phyloP scores from a whole-genome alignment of 2,797 vertebrate species.

The Myotis vivesi region DNA sequence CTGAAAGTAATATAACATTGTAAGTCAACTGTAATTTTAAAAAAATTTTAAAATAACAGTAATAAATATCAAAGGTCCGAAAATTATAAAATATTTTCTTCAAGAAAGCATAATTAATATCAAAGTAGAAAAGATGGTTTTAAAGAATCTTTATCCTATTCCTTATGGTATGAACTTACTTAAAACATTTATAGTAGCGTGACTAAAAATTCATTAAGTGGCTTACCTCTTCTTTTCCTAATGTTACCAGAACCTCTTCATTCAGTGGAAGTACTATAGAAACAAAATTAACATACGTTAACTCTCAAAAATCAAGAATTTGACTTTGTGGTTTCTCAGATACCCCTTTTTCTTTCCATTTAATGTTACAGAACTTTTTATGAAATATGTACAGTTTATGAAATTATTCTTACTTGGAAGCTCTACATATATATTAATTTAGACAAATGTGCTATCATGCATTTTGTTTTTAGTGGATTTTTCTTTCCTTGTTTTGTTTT shows the following conservation, averaged over 20 bases:
- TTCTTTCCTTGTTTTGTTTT: neutral
- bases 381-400: neutral
- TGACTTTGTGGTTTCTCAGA: conserved; percentile 7
- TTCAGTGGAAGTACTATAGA: conserved; percentile 79
- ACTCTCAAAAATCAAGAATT: conserved; percentile 28
- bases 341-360: neutral
- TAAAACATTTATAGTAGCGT: conserved; percentile 29
- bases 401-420: conserved; percentile 36
- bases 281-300: conserved; percentile 40
- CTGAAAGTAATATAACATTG: neutral
- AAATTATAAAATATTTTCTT: conserved; percentile 30
- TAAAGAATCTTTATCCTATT: neutral
- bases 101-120: conserved; percentile 21
- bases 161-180: neutral
- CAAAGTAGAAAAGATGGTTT: neutral
- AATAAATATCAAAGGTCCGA: neutral
- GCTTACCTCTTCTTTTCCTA: conserved; percentile 85
- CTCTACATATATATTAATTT: conserved; percentile 33
- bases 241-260: conserved; percentile 76
- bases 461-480: neutral
- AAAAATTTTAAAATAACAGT: neutral
- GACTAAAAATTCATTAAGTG: conserved; percentile 46
- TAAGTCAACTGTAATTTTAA: neutral
- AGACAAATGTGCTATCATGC: neutral
- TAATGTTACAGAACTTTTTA: neutral